phyloP scores from a whole-genome alignment of 2,888 invertebrate species.

The Lymantria dispar region DNA sequence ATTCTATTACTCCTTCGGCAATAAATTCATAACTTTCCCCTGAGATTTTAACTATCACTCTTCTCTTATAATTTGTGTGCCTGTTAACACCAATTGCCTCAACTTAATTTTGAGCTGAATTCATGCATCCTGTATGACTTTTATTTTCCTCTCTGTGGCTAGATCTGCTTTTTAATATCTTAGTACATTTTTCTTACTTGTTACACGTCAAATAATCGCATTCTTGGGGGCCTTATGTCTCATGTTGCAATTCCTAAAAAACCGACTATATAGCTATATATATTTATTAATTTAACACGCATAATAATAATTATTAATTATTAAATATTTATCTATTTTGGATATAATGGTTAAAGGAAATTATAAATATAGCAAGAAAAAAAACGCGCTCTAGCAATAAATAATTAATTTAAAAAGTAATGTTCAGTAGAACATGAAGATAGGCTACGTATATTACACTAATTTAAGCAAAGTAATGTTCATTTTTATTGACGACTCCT shows the following conservation, averaged over 20 bases:
- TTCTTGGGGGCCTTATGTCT: constrained; percentile 39
- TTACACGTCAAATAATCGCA: constrained; percentile 21
- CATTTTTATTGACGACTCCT: not conserved
- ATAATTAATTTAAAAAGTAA: constrained; percentile 5
- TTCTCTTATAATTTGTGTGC: too few species aligned
- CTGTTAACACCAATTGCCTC: too few species aligned
- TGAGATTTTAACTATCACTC: too few species aligned
- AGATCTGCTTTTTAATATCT: constrained; percentile 2
- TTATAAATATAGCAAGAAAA: constrained; percentile 1
- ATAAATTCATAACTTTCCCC: too few species aligned
- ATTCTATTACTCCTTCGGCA: too few species aligned
- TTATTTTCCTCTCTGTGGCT: not conserved
- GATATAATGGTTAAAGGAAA: not conserved
- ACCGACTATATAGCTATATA: constrained; percentile 4
- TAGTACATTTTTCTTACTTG: not conserved
- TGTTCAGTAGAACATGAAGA: constrained; percentile 6
- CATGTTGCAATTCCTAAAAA: constrained; percentile 30
- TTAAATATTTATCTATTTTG: not conserved
- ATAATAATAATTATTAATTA: not conserved
- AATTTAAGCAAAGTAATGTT: too few species aligned
- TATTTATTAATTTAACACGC: constrained; percentile 6
- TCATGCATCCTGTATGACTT: too few species aligned
- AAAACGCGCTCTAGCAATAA: constrained; percentile 10
- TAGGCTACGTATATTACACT: not conserved
- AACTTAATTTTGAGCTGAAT: too few species aligned